Conservation (phyloP, 1,140 invertebrate genomes). For the Lethrus apterus region DNA sequence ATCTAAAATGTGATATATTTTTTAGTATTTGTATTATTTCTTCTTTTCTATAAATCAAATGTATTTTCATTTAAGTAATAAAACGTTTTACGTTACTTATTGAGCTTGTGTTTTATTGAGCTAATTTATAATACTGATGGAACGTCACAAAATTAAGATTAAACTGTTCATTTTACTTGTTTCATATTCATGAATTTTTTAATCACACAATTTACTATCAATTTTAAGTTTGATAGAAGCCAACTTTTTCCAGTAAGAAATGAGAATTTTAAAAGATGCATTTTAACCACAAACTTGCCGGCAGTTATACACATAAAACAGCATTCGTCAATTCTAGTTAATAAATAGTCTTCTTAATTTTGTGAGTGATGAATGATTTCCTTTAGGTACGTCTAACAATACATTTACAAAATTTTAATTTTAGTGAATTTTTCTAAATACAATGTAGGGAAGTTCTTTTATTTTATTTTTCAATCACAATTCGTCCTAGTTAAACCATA, state of each 20-base stretch:
- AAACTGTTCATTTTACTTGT: too few relatives aligned
- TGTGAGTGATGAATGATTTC: too few relatives aligned
- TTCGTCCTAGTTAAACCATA: constrained; percentile 5
- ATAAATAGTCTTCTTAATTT: too few relatives aligned
- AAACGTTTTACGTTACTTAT: constrained; percentile 10
- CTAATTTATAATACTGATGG: constrained; percentile 14
- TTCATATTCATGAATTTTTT: too few relatives aligned
- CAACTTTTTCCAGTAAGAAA: too few relatives aligned
- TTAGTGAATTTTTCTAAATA: background rate
- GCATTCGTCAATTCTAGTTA: too few relatives aligned
- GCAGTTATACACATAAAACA: too few relatives aligned
- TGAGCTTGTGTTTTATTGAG: constrained; percentile 10
- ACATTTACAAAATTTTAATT: constrained; percentile 9
- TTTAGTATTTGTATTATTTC: background rate
- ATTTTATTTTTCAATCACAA: background rate
- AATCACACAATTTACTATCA: too few relatives aligned
- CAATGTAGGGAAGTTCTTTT: constrained; percentile 4
- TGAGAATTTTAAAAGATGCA: too few relatives aligned
- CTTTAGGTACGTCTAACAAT: constrained; percentile 11
- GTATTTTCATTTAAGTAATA: constrained; percentile 20
- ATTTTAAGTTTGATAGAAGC: too few relatives aligned
- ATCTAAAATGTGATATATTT: constrained; percentile 5
- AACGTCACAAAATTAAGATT: too few relatives aligned
- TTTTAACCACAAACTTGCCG: too few relatives aligned
- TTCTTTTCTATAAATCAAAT: constrained; percentile 11